Base-by-base conservation (phyloP, 2,888 invertebrate genomes). In the Drosophila neonasuta region DNA sequence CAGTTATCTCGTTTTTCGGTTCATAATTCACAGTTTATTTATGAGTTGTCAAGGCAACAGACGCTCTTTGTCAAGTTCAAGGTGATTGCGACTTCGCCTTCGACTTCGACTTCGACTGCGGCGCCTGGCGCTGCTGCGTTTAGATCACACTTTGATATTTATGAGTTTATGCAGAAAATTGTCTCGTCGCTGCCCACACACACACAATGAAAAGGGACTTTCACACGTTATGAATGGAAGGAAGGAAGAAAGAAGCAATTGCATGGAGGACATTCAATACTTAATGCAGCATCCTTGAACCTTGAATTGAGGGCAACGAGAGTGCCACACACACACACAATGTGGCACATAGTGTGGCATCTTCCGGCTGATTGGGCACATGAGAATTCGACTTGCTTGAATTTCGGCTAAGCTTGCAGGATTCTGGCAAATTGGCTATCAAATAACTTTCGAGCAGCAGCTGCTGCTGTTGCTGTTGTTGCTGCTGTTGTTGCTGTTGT, bases 1-100 rank as follows among this genome's bases (percentile, higher is more conserved):
- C 56, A 50, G 63, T 61, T 80, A 78, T 73, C 73, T 74, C 61
- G 50, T 69, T 65, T 65, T 36, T 36, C n/a, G 11, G 79, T 81
- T 88, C 81, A 89, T 89, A 89, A 88, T 78, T 88, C 87, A 88
- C 73, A 51, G 81, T 80, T 84, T 84, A 89, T 89, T 89, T 89
- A 89, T 88, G 89, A 85, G 79, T 86, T 88, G 88, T 88, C 88
- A 88, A 36, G n/a, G 36, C 36, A n/a, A 36, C 6, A 24, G 71
- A 39, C 69, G 63, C 58, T 57, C 49, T 39, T 46, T 59, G 62
- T 79, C 87, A 84, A 86, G 88, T 84, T 84, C 81, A 84, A 86
- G 86, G 85, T 74, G 71, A 60, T 61, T 24, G 24, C 24, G 1
- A 20, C 20, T 0, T 20, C 20, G 20, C 0, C 4, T 10, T n/a